Conservation (phyloP, 1,140 invertebrate species). For the Cherax destructor region DNA sequence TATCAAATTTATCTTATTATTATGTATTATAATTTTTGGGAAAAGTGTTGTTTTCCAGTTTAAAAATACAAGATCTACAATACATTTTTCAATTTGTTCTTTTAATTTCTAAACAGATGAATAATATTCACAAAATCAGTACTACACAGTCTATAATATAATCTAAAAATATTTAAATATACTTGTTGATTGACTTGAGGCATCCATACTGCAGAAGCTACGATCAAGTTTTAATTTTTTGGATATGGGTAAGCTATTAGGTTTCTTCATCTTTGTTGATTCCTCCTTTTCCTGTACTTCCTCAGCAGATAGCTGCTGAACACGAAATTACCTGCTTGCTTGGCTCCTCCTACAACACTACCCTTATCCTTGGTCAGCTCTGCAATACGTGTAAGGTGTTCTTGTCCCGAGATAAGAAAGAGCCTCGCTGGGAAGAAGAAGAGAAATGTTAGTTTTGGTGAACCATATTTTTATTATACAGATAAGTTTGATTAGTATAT, state of each 20-base stretch:
- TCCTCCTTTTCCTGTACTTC: conserved; percentile 50
- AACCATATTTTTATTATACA: too few species aligned
- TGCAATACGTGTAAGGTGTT: conserved; percentile 61
- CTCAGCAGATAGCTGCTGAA: conserved; percentile 67
- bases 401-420: conserved; percentile 65
- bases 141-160: background rate
- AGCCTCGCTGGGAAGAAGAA: conserved; percentile 58
- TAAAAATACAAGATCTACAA: too few species aligned
- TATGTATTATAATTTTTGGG: too few species aligned
- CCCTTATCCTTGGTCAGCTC: conserved; percentile 63
- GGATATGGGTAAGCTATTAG: background rate
- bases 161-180: conserved; percentile 46
- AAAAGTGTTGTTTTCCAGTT: too few species aligned
- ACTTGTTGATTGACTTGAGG: conserved; percentile 28
- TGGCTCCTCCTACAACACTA: conserved; percentile 49
- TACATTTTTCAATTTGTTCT: too few species aligned
- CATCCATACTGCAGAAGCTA: conserved; percentile 19
- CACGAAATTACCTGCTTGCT: conserved; percentile 65
- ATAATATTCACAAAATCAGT: background rate
- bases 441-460: too few species aligned
- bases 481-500: too few species aligned
- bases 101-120: background rate
- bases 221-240: conserved; percentile 41
- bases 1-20: too few species aligned
- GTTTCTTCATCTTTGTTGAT: conserved; percentile 10